A percentile compares a stretch with the other conserved stretches of the same genome.
Conservation (phyloP, 2,113 vertebrate species). For the Madoqua kirkii region DNA sequence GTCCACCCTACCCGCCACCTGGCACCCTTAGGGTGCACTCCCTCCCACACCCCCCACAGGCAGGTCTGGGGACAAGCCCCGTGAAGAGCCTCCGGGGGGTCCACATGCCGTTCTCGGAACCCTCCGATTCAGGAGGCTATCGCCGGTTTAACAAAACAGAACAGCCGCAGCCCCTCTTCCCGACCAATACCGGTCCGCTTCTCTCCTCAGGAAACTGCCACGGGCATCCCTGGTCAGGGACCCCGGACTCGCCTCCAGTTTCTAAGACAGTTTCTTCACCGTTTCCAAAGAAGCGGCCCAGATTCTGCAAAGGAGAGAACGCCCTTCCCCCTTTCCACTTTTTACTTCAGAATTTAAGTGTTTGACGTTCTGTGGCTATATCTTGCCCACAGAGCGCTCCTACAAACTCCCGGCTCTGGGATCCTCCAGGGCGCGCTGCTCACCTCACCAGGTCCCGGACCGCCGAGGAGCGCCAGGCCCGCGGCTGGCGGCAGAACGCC, state of each 20-base stretch:
- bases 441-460: slow-evolving; percentile 40
- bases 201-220: not conserved
- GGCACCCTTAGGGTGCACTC: not conserved
- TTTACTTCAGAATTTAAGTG: not conserved
- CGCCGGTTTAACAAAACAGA: not conserved
- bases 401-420: not conserved
- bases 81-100: not conserved
- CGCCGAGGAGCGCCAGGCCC: not conserved
- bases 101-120: not conserved
- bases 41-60: not conserved
- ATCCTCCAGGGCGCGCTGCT: not conserved
- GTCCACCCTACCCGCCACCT: not conserved
- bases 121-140: not conserved
- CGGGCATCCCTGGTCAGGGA: not conserved
- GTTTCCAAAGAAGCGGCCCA: not conserved
- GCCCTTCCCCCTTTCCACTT: not conserved
- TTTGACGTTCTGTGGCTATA: not conserved
- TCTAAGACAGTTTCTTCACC: not conserved
- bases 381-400: not conserved
- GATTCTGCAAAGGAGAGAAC: not conserved
- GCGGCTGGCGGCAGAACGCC: not conserved
- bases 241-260: not conserved
- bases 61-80: not conserved
- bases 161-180: not conserved
- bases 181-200: not conserved